Evolutionary conservation across 2,888 invertebrate genomes (phyloP).

Genomic region (Alviniconcha strummeri): DNA sequence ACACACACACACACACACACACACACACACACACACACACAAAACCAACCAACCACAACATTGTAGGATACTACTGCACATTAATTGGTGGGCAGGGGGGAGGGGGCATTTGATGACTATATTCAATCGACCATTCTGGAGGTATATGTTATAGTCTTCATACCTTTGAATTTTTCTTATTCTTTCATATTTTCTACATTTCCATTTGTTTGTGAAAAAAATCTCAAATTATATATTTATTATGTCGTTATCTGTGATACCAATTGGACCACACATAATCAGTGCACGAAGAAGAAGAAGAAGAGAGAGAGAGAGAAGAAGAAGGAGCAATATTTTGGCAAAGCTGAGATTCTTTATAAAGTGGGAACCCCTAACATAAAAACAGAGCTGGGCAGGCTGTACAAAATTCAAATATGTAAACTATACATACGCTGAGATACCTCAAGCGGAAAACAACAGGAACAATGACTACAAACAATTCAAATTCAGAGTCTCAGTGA

Average conservation of each 20-base stretch:
- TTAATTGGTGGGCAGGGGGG: too few relatives aligned
- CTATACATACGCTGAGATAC: background rate
- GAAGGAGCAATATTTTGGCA: background rate
- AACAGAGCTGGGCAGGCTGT: background rate
- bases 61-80: too few relatives aligned
- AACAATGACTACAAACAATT: too few relatives aligned
- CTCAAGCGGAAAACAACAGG: background rate
- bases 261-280: too few relatives aligned
- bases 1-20: too few relatives aligned
- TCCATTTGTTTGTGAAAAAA: background rate
- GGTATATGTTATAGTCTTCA: too few relatives aligned
- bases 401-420: background rate
- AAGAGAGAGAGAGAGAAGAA: background rate
- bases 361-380: background rate
- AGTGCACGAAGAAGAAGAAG: background rate
- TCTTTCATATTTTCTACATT: background rate
- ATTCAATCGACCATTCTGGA: too few relatives aligned
- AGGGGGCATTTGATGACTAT: too few relatives aligned
- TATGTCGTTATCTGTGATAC: background rate
- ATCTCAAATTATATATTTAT: background rate
- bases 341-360: background rate
- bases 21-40: background rate
- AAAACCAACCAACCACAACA: too few relatives aligned
- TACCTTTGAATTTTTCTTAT: background rate
- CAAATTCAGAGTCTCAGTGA: too few relatives aligned